Percentiles rank a stretch among this genome's conserved stretches.
Evolutionary conservation across 92 coral and sea anemone genomes (phyloP).

Genomic region (Plumapathes pennacea): DNA sequence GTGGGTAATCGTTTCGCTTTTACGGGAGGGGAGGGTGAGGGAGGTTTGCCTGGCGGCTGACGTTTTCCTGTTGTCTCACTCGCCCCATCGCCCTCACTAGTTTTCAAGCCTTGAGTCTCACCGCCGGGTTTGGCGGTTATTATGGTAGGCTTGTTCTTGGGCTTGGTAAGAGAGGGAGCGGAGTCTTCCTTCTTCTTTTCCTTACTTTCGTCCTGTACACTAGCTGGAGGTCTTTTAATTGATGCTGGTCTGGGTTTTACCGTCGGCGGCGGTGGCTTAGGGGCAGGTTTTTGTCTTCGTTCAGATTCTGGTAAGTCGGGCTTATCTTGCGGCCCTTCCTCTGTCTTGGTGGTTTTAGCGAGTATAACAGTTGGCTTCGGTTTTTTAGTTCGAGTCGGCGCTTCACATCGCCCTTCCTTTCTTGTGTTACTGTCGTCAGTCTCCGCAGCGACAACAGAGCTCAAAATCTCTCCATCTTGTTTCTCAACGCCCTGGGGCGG

Average conservation of each 20-base stretch:
- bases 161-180: conserved; percentile 38
- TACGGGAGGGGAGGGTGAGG: conserved; percentile 6
- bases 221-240: background rate
- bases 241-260: conserved; percentile 1
- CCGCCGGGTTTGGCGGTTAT: background rate
- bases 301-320: background rate
- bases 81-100: background rate
- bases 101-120: conserved; percentile 3
- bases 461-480: background rate
- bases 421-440: no score
- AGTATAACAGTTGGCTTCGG: conserved; percentile 57
- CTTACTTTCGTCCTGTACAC: conserved; percentile 15
- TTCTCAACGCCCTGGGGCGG: background rate
- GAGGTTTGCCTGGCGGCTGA: background rate
- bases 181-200: background rate
- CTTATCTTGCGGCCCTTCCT: background rate
- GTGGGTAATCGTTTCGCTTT: conserved; percentile 44
- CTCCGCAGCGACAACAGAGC: no score
- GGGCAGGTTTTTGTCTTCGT: background rate
- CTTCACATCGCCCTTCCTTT: no score
- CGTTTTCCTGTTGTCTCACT: background rate
- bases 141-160: conserved; percentile 39
- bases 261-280: no score
- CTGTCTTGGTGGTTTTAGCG: conserved; percentile 8
- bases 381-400: conserved; percentile 38